Evolutionary conservation across 1,140 invertebrate species (phyloP).

Genomic region (Diprion similis): DNA sequence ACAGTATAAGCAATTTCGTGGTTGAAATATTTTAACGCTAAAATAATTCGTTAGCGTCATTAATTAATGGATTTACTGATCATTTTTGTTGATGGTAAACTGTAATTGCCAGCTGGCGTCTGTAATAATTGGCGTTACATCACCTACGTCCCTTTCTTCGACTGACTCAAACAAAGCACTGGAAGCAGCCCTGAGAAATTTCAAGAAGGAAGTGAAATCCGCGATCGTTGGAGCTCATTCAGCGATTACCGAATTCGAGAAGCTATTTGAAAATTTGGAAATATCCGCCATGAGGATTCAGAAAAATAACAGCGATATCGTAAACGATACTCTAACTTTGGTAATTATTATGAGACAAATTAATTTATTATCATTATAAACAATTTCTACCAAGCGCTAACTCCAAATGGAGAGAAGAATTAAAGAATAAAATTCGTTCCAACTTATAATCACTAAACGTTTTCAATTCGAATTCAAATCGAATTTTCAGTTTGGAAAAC

Average conservation of each 20-base stretch:
- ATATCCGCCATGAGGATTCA: neutral
- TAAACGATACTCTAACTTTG: neutral
- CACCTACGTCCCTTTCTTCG: neutral
- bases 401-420: no score
- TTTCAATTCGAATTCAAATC: neutral
- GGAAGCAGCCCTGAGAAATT: neutral
- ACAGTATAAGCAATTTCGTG: no score
- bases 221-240: neutral
- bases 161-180: neutral
- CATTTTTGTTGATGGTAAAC: neutral
- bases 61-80: no score
- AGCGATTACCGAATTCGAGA: neutral
- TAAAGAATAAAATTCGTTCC: no score
- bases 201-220: neutral
- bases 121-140: neutral
- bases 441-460: no score
- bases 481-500: neutral
- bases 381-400: no score
- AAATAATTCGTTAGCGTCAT: no score
- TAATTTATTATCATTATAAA: no score
- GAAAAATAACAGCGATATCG: neutral
- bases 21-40: no score
- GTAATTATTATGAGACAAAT: neutral
- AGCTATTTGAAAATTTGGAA: neutral
- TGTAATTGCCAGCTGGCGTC: neutral